Evolutionary conservation across 2,113 vertebrate genomes (phyloP), one percentile per base, ranked within the genome.

Genomic region (Varanus salvator): DNA sequence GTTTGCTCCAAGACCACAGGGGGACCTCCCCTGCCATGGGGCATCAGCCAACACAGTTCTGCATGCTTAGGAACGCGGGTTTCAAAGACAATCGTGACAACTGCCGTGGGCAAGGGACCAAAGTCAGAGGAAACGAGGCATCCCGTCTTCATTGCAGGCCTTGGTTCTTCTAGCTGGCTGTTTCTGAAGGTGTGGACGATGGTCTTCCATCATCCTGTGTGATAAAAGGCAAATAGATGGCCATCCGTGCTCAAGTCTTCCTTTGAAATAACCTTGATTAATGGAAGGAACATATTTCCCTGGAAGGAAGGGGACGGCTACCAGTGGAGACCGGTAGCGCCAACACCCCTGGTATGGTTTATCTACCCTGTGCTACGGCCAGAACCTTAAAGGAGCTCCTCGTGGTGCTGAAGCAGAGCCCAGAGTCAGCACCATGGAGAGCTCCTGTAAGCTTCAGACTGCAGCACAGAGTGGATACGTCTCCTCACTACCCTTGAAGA

Each of bases 121-220:
- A 38, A 38, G 34, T 83, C 68, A 44, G 78, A 81, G 52, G 23
- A 50, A 57, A 27, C 6, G 21, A 12, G 34, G 14, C 69, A 52
- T 44, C 44, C 17, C 75, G n/a, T 44, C 75, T 25, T 87, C 76
- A 80, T 29, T 15, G 54, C 27, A 48, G 48, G 34, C 68, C 44
- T 57, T 78, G 38, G 57, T 44, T 21, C 60, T 12, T 71, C 83
- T 66, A 52, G 44, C 14, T 15, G 2, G 52, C 23, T 2, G 31
- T 4, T 66, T 75, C 23, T 5, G 38, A 4, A 0, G 31, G 23
- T 1, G 3, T 1, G 7, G 57, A 25, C 1, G 60, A n/a, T 2
- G 17, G 21, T 34, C 38, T 23, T 21, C 1, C 15, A 15, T 50
- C 50, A 27, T 5, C 86, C 90, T 91, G 71, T 38, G 52, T 71